A percentile compares a stretch with the other conserved stretches of the same genome.
Conservation (phyloP, 2,888 invertebrate species). For the Latrodectus hesperus region DNA sequence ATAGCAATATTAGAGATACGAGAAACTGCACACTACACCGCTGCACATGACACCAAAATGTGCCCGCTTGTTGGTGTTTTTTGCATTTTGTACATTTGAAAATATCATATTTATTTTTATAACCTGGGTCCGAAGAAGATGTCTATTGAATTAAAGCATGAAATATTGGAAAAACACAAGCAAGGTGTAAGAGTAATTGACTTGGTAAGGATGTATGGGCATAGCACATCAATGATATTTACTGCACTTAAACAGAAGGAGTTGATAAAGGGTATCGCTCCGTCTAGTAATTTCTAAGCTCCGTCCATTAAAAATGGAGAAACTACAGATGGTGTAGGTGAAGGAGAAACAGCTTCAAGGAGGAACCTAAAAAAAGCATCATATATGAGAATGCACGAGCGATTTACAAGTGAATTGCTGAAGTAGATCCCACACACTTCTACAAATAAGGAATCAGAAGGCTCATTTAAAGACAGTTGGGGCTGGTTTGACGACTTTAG, state of each 20-base stretch:
- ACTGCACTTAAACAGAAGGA: constrained; percentile 26
- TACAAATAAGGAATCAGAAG: no score
- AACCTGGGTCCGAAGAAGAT: constrained; percentile 21
- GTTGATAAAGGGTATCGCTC: neutral
- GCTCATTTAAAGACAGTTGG: no score
- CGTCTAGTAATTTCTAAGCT: no score
- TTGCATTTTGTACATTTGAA: constrained; percentile 11
- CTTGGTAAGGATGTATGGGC: constrained; percentile 15
- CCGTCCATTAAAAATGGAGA: no score
- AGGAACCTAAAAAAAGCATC: no score
- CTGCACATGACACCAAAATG: neutral
- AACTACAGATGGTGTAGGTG: no score
- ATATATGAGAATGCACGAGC: no score
- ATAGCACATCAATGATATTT: constrained; percentile 9
- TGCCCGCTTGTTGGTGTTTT: neutral
- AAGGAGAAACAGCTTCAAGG: no score
- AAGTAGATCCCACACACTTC: no score
- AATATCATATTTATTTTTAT: constrained; percentile 20
- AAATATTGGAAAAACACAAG: constrained; percentile 24
- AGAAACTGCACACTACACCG: neutral
- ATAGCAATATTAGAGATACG: constrained; percentile 7
- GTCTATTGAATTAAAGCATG: constrained; percentile 26
- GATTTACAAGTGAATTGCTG: no score
- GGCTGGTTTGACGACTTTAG: no score
- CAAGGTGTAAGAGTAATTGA: constrained; percentile 7